These are phyloP conservation scores for Tinea trinotella DNA, from an alignment of 2,888 invertebrate species.

Conservation along the genomic window DNA sequence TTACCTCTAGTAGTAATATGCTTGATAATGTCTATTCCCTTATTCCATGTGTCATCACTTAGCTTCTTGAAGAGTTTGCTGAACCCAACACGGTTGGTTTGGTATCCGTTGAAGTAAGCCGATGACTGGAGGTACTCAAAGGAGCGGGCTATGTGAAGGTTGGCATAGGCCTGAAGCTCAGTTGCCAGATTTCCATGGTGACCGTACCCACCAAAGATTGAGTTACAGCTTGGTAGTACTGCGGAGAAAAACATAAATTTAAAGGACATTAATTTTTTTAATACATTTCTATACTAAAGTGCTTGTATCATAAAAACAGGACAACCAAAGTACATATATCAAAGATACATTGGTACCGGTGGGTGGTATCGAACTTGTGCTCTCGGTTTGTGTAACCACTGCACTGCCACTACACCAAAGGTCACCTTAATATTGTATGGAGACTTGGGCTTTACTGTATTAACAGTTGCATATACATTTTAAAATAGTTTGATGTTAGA, in stretches of 20 bases:
- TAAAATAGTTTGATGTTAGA: too few species aligned
- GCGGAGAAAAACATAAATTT: slow-evolving; percentile 24
- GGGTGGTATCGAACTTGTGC: too few species aligned
- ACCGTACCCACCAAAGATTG: slow-evolving; percentile 75
- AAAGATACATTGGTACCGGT: too few species aligned
- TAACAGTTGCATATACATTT: too few species aligned
- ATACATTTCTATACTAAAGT: too few species aligned
- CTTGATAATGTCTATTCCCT: slow-evolving; percentile 82
- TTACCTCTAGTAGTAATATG: slow-evolving; percentile 83
- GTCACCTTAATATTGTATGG: too few species aligned
- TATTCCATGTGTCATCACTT: slow-evolving; percentile 82
- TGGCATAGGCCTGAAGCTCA: slow-evolving; percentile 69
- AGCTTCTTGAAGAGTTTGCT: slow-evolving; percentile 79
- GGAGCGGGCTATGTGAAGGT: slow-evolving; percentile 78
- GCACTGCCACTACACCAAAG: too few species aligned
- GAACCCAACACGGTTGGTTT: slow-evolving; percentile 83
- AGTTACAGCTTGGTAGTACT: slow-evolving; percentile 73
- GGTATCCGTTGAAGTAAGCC: slow-evolving; percentile 83
- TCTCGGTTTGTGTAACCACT: too few species aligned
- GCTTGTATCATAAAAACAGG: too few species aligned
- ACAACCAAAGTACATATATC: too few species aligned
- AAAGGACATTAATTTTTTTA: too few species aligned
- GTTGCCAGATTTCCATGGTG: slow-evolving; percentile 52
- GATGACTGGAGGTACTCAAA: slow-evolving; percentile 83
- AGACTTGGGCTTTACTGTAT: too few species aligned